Evolutionary conservation across 2,888 invertebrate species (phyloP).

Genomic region (Dione juno): DNA sequence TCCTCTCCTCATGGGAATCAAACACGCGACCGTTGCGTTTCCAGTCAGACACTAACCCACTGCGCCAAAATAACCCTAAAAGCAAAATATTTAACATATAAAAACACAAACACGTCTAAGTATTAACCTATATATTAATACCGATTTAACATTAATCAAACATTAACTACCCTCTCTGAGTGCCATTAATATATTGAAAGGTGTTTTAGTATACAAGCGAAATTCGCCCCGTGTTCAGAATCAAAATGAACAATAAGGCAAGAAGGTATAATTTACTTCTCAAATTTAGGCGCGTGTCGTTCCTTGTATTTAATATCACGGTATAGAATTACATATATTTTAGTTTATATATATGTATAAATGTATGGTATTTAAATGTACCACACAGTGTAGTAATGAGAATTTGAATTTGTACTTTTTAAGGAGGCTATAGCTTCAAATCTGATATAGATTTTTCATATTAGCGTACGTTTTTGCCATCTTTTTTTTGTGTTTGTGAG

Average conservation of each 20-base stretch:
- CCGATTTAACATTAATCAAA: background rate
- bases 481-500: no score
- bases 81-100: no score
- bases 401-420: no score
- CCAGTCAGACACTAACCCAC: background rate
- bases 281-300: conserved; percentile 53
- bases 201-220: background rate
- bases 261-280: conserved; percentile 51
- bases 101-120: no score
- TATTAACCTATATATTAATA: background rate
- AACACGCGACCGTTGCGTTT: background rate
- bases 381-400: no score
- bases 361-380: background rate
- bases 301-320: conserved; percentile 41
- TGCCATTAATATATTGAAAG: background rate
- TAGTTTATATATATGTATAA: background rate
- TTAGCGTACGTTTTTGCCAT: no score
- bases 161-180: background rate
- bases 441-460: no score
- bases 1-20: background rate
- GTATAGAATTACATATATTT: conserved; percentile 42
- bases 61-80: background rate
- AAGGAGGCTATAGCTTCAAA: no score
- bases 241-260: conserved; percentile 38
- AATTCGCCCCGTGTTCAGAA: conserved; percentile 15